Base-by-base conservation (phyloP, 2,888 invertebrate genomes). In the Campoletis raptor region DNA sequence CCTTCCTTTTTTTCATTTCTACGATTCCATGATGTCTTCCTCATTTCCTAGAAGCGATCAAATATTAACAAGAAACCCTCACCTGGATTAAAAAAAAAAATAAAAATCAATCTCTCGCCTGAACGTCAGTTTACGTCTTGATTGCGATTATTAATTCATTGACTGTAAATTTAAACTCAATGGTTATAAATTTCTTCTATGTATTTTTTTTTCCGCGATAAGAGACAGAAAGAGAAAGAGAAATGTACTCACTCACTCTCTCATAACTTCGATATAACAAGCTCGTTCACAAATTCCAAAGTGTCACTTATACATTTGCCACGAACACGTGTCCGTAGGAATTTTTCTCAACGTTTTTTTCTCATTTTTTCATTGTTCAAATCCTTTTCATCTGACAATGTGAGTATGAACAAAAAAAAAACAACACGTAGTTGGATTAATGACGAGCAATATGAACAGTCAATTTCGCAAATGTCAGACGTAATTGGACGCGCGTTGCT, bases 401-500 rank as follows among this genome's bases (percentile, higher is more conserved):
- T 37, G 45, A 45, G 73, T 74, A 54, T 79, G 57, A 83, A 54
- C 1, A n/a, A 40, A n/a, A n/a, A 15, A 72, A 30, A 37, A n/a
- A n/a, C 42, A 64, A 36, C 30, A 18, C 36, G 37, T 7, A 18
- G 37, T 61, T 12, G 61, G 57, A 74, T 57, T 67, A 48, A 15
- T 21, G 74, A 45, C 36, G 37, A 37, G 66, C n/a, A 30, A 6
- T 12, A 57, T 15, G 30, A 67, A 42, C 87, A 86, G 88, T 88
- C 79, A 86, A 86, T 88, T 86, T 84, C 61, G 67, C 88, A 87
- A 89, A 87, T 89, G 89, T 89, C 86, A 86, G 74, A 81, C 85
- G 73, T 86, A 87, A 87, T 89, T 86, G 80, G 76, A 70, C 61
- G 72, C 74, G 61, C 83, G 37, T 80, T 74, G 45, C 66, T 70